Conservation (phyloP, 1,140 invertebrate species). For the Mya arenaria region DNA sequence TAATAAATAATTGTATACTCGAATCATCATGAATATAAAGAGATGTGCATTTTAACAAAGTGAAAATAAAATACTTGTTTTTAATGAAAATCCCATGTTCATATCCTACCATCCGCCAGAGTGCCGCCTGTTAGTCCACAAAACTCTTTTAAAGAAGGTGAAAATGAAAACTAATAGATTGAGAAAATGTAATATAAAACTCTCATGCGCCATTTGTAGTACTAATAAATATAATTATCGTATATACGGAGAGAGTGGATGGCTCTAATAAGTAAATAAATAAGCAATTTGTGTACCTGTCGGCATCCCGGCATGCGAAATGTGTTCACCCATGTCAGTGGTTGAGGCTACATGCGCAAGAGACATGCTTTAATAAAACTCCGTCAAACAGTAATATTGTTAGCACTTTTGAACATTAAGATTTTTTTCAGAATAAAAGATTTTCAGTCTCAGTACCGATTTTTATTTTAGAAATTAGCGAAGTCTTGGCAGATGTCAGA, state of each 20-base stretch:
- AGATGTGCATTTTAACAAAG: too few species aligned
- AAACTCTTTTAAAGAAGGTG: too few species aligned
- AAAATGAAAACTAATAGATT: not conserved
- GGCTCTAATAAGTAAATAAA: conserved; percentile 23
- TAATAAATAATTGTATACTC: too few species aligned
- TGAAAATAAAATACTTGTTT: too few species aligned
- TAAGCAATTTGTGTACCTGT: conserved; percentile 31
- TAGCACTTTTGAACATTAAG: too few species aligned
- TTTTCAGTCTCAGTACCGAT: conserved; percentile 37
- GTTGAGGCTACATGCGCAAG: not conserved
- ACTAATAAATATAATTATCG: not conserved
- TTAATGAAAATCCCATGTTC: too few species aligned
- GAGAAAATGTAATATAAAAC: not conserved
- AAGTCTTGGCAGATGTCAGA: not conserved
- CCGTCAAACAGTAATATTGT: too few species aligned
- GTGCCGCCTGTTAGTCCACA: too few species aligned
- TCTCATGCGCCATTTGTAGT: not conserved
- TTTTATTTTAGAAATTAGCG: conserved; percentile 50
- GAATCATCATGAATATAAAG: too few species aligned
- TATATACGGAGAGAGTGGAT: not conserved
- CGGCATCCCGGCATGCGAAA: not conserved
- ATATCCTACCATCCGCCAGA: too few species aligned
- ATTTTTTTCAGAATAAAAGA: conserved; percentile 32
- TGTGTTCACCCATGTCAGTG: conserved; percentile 23
- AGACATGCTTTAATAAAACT: too few species aligned